Percentiles rank a stretch among this genome's conserved stretches.
These are phyloP conservation scores for Blennius ocellaris DNA, from an alignment of 2,113 vertebrate genomes.

Conservation along the genomic window DNA sequence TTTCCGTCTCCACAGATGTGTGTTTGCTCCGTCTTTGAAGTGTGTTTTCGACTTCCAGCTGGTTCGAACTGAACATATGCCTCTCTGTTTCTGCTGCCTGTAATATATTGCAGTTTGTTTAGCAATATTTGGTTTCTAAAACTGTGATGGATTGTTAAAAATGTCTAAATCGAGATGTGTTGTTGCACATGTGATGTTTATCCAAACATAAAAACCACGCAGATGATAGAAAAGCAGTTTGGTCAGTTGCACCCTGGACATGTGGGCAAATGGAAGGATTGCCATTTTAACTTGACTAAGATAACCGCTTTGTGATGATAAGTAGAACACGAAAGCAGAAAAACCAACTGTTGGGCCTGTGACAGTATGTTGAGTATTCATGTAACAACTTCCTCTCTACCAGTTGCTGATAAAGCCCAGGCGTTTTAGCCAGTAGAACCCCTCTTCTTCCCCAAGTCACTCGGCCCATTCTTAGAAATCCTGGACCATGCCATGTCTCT, in stretches of 20 bases:
- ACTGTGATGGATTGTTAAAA: slow-evolving; percentile 7
- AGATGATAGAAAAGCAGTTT: neutral
- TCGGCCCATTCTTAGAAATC: slow-evolving; percentile 74
- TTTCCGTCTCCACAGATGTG: slow-evolving; percentile 37
- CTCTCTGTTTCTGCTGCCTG: neutral
- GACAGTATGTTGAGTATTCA: slow-evolving; percentile 28
- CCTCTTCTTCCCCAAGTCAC: slow-evolving; percentile 36
- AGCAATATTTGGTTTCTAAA: slow-evolving; percentile 29
- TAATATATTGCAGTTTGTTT: slow-evolving; percentile 11
- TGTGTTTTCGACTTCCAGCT: slow-evolving; percentile 33
- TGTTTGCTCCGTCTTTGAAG: slow-evolving; percentile 30
- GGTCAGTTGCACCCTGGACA: slow-evolving; percentile 22
- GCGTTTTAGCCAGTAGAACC: slow-evolving; percentile 31
- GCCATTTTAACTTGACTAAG: slow-evolving; percentile 22
- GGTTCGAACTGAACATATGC: slow-evolving; percentile 8
- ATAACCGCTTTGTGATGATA: slow-evolving; percentile 34
- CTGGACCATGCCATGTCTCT: slow-evolving; percentile 62
- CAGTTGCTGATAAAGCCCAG: slow-evolving; percentile 20
- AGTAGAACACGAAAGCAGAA: slow-evolving; percentile 23
- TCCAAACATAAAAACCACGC: neutral
- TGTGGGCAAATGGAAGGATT: slow-evolving; percentile 40
- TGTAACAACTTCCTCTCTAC: slow-evolving; percentile 46
- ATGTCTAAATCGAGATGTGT: neutral
- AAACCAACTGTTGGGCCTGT: slow-evolving; percentile 15
- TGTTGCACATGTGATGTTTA: slow-evolving; percentile 11